phyloP scores from a whole-genome alignment of 2,888 invertebrate species.

The Apodemia hepburni region DNA sequence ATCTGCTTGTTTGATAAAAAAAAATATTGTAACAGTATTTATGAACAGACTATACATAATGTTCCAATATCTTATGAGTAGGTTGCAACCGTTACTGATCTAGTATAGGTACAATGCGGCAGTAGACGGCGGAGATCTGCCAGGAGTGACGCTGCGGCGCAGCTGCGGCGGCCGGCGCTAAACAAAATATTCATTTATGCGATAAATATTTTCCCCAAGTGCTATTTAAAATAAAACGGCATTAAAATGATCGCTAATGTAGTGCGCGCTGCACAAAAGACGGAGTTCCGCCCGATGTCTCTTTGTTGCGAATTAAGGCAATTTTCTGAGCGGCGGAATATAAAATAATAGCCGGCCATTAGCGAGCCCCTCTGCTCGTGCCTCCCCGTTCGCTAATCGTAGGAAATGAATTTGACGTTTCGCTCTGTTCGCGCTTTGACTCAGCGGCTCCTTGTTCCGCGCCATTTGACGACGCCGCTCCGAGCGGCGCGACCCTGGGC shows the following conservation, averaged over 20 bases:
- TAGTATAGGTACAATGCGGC: no score
- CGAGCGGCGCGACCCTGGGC: conserved; percentile 14
- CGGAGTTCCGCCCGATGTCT: conserved; percentile 40
- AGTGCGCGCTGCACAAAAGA: conserved; percentile 26
- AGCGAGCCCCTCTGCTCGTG: conserved; percentile 40
- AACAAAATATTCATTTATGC: conserved; percentile 7
- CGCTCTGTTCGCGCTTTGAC: conserved; percentile 41
- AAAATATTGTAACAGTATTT: no score
- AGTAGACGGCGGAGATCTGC: no score
- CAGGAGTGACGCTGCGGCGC: no score
- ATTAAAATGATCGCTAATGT: conserved; percentile 16
- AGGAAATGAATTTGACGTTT: conserved; percentile 50
- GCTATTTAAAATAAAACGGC: conserved; percentile 15
- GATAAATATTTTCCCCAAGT: conserved; percentile 7
- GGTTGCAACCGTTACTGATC: no score
- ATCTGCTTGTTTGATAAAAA: no score
- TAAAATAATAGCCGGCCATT: conserved; percentile 68
- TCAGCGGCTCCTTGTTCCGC: conserved; percentile 40
- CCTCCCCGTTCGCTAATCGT: conserved; percentile 41
- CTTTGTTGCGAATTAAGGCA: conserved; percentile 54
- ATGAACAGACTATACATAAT: no score
- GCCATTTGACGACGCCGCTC: conserved; percentile 38
- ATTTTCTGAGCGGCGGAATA: conserved; percentile 67
- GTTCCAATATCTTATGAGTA: no score
- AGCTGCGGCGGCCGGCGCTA: no score